phyloP scores from a whole-genome alignment of 1,140 invertebrate species.

The Phymorhynchus buccinoides region DNA sequence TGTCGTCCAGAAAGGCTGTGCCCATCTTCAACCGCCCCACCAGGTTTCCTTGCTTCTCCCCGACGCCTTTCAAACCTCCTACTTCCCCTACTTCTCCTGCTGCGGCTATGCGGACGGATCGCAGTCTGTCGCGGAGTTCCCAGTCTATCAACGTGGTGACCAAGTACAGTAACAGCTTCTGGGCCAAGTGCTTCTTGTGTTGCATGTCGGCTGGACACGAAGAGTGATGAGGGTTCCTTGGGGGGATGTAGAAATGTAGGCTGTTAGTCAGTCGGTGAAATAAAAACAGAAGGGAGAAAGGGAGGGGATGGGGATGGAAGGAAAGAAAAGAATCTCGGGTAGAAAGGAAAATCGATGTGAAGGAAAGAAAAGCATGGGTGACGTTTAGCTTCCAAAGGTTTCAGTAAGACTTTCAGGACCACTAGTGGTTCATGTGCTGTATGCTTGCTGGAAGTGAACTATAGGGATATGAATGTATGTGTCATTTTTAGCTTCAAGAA shows the following conservation, averaged over 20 bases:
- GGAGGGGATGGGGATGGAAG: too few species aligned
- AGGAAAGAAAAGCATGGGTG: background rate
- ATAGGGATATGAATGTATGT: too few species aligned
- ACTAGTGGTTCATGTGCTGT: conserved; percentile 42
- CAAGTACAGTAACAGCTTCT: conserved; percentile 44
- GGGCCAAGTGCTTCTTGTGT: conserved; percentile 42
- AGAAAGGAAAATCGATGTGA: too few species aligned
- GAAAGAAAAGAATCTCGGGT: too few species aligned
- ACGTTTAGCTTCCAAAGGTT: background rate
- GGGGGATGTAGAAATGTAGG: too few species aligned
- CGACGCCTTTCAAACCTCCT: conserved; percentile 27
- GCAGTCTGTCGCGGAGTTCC: conserved; percentile 32
- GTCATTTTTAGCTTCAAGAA: too few species aligned
- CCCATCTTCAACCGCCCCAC: conserved; percentile 62
- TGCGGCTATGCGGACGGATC: background rate
- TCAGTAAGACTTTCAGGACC: conserved; percentile 26
- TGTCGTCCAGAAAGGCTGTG: conserved; percentile 50
- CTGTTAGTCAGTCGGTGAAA: too few species aligned
- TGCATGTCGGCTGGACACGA: conserved; percentile 20
- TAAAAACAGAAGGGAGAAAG: too few species aligned
- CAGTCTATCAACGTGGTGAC: conserved; percentile 42
- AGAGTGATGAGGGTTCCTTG: conserved; percentile 11
- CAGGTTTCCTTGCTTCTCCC: conserved; percentile 62
- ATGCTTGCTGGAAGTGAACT: background rate
- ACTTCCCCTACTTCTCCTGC: too few species aligned